A percentile compares a stretch with the other conserved stretches of the same genome.
Conservation (phyloP, 2,113 vertebrate species). For the Anseranas semipalmata region DNA sequence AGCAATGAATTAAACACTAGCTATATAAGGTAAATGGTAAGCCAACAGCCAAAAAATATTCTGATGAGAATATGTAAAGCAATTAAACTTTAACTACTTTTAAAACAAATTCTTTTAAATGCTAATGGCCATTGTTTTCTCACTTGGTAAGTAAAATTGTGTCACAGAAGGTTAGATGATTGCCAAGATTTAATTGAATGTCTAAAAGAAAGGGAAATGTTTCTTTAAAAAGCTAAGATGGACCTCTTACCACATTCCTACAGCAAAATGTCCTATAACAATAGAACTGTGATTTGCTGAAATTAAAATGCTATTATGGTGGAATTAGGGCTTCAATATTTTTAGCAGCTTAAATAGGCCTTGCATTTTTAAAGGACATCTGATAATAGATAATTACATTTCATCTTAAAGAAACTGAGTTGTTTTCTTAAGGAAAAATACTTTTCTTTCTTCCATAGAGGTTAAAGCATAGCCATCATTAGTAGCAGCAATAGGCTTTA, state of each 20-base stretch:
- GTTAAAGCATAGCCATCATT: conserved; percentile 80
- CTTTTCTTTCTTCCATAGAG: conserved; percentile 74
- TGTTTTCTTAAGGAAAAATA: conserved; percentile 80
- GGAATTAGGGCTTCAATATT: conserved; percentile 91
- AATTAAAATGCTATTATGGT: conserved; percentile 94
- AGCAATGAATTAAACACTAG: conserved; percentile 52
- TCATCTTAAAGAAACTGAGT: conserved; percentile 80
- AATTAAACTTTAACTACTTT: conserved; percentile 77
- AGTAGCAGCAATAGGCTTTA: conserved; percentile 72
- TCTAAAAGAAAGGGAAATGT: conserved; percentile 77
- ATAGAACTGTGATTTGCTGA: conserved; percentile 87
- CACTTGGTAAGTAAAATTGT: conserved; percentile 74
- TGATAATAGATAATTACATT: conserved; percentile 87
- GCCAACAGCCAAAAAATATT: conserved; percentile 54
- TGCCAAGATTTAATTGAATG: conserved; percentile 81
- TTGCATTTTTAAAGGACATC: conserved; percentile 85
- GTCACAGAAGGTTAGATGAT: conserved; percentile 77
- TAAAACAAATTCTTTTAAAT: conserved; percentile 80
- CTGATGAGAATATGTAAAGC: conserved; percentile 65
- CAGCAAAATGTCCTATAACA: conserved; percentile 86
- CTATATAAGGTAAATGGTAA: conserved; percentile 40
- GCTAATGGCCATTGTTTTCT: conserved; percentile 82
- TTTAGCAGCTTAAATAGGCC: conserved; percentile 84
- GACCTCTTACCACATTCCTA: conserved; percentile 85
- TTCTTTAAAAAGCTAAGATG: conserved; percentile 76